Conservation (phyloP, 2,888 invertebrate genomes). For the Drosophila villosipedis region DNA sequence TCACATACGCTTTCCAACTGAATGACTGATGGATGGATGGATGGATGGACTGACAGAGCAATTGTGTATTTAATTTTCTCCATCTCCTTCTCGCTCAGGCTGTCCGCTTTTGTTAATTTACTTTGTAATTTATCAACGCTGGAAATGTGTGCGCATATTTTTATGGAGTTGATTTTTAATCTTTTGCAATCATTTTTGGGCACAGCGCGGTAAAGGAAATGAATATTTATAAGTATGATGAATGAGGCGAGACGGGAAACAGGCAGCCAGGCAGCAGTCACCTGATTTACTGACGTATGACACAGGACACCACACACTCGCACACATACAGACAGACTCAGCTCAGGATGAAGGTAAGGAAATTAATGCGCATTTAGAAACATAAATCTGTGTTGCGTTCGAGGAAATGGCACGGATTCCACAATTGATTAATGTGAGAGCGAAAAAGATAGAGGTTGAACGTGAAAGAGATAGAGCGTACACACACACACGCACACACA, state of each 20-base stretch:
- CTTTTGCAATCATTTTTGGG: constrained; percentile 79
- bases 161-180: constrained; percentile 84
- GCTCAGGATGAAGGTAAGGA: constrained; percentile 76
- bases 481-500: constrained; percentile 7
- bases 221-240: constrained; percentile 82
- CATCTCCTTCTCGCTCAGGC: not conserved
- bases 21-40: constrained; percentile 39
- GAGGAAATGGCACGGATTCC: constrained; percentile 73
- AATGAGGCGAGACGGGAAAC: constrained; percentile 64
- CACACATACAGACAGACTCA: constrained; percentile 14
- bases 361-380: constrained; percentile 80
- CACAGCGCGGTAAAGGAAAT: constrained; percentile 60
- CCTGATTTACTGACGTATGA: constrained; percentile 79
- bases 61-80: constrained; percentile 39
- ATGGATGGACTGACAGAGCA: constrained; percentile 32
- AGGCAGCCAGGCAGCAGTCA: constrained; percentile 42
- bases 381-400: constrained; percentile 74
- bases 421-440: constrained; percentile 65
- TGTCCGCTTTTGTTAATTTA: constrained; percentile 71
- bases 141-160: constrained; percentile 62
- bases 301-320: constrained; percentile 48
- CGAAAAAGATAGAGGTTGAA: constrained; percentile 5
- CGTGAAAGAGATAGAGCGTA: constrained; percentile 11
- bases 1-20: constrained; percentile 44
- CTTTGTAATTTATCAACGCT: constrained; percentile 81